These are phyloP conservation scores for Thaumatotibia leucotreta DNA, from an alignment of 1,140 invertebrate genomes.

Conservation along the genomic window DNA sequence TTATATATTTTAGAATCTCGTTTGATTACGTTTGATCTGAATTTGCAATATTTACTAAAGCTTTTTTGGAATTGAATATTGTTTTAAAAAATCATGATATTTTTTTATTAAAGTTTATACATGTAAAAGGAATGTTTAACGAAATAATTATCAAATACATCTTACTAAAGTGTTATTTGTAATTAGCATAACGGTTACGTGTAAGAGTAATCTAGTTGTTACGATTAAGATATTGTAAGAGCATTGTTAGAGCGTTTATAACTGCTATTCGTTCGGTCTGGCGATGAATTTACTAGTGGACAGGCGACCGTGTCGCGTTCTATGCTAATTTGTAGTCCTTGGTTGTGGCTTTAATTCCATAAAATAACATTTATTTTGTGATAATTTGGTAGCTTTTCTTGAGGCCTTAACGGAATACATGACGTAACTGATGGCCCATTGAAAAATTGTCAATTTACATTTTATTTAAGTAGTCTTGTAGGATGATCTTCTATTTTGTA, in stretches of 20 bases:
- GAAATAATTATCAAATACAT: conserved; percentile 14
- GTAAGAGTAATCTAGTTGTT: conserved; percentile 37
- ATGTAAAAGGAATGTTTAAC: conserved; percentile 30
- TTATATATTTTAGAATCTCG: conserved; percentile 35
- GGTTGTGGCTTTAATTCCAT: conserved; percentile 50
- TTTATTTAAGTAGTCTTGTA: conserved; percentile 8
- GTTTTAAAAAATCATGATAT: conserved; percentile 35
- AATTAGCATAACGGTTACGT: conserved; percentile 26
- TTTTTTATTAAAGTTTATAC: conserved; percentile 56
- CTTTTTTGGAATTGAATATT: conserved; percentile 52
- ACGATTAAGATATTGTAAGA: conserved; percentile 26
- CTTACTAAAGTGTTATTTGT: conserved; percentile 32
- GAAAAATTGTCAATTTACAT: neutral
- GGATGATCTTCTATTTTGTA: conserved; percentile 8
- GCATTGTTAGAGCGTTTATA: conserved; percentile 21
- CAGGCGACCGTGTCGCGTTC: conserved; percentile 3
- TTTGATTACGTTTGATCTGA: conserved; percentile 25
- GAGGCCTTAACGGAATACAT: conserved; percentile 14
- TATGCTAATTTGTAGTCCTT: conserved; percentile 27
- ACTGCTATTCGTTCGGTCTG: neutral
- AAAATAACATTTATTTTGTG: conserved; percentile 26
- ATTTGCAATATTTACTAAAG: conserved; percentile 18
- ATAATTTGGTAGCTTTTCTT: conserved; percentile 30
- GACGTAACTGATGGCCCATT: conserved; percentile 1
- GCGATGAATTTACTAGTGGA: conserved; percentile 6